A percentile compares a stretch with the other conserved stretches of the same genome.
These are phyloP conservation scores for Apostichopus parvimensis DNA, from an alignment of 35 echinoderm and acorn worm species.

Conservation along the genomic window DNA sequence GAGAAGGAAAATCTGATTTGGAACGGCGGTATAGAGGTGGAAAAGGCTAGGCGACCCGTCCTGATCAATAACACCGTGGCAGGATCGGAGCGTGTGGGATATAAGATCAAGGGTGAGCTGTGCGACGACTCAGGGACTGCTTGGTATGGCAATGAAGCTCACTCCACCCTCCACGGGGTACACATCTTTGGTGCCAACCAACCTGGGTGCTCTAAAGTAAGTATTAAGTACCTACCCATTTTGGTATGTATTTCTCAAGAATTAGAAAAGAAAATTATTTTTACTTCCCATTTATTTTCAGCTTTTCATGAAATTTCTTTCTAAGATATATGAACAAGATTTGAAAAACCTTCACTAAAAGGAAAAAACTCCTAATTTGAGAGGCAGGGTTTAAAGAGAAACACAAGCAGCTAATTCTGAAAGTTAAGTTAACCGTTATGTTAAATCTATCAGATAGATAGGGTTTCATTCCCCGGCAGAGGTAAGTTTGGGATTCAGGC, in stretches of 20 bases:
- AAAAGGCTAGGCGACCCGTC: conserved; percentile 55
- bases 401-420: background rate
- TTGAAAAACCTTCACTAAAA: too few relatives aligned
- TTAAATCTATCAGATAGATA: background rate
- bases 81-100: conserved; percentile 85
- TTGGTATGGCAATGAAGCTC: conserved; percentile 84
- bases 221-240: background rate
- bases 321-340: too few relatives aligned
- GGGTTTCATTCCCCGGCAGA: too few relatives aligned
- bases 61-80: conserved; percentile 90
- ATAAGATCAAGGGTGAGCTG: conserved; percentile 80
- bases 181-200: conserved; percentile 57
- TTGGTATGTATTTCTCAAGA: too few relatives aligned
- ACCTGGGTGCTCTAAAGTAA: conserved; percentile 46
- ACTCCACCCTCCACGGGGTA: conserved; percentile 72
- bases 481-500: too few relatives aligned
- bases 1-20: conserved; percentile 77
- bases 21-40: conserved; percentile 91
- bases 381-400: too few relatives aligned
- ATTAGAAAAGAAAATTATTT: too few relatives aligned
- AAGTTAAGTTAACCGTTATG: too few relatives aligned
- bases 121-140: conserved; percentile 56
- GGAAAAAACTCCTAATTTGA: too few relatives aligned
- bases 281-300: too few relatives aligned
- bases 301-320: too few relatives aligned